Base-by-base conservation (phyloP, 2,888 invertebrate species). In the Caenorhabditis panamensis region DNA sequence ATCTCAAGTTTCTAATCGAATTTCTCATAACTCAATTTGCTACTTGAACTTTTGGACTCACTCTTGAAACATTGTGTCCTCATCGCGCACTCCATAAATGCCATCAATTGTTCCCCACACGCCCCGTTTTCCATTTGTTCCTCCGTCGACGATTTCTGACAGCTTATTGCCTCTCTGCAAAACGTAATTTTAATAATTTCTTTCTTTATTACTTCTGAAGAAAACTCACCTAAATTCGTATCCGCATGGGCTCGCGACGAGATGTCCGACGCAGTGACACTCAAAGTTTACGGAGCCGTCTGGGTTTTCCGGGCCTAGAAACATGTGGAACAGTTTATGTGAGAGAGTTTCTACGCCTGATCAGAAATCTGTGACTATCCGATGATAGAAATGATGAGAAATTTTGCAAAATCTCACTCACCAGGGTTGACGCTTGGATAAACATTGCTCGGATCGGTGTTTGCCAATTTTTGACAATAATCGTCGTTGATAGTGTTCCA, bases 191-290 rank as follows among this genome's bases (percentile, higher is more conserved):
- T 41, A n/a, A n/a, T 41, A 61, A 62, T 41, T n/a, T 24, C 2
- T 36, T 61, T 28, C n/a, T 54, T 62, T 37, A 61, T 20, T 41
- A 54, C 68, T 51, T 47, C 22, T 8, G 8, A 53, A 18, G 1
- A 18, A 18, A 1, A 0, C 18, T 20, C 53, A 81, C 81, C 89
- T 81, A 72, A 90, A 90, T 28, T 88, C 86, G 64, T 82, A 84
- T 41, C 90, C 90, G 62, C 90, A 90, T 1, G 90, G 90, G 66
- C 88, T 88, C 18, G 89, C 90, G 5, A 90, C 90, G 51, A 90
- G 69, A 67, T 90, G 90, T 20, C 86, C 84, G 2, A 90, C 90
- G 63, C 90, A 90, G 47, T 90, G 90, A 66, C 90, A 90, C 69
- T 90, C 89, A 61, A 89, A 90, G 69, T 90, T 90, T 16, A 89